Evolutionary conservation across 35 echinoderm and acorn worm genomes (phyloP).

Genomic region (Holothuria glaberrima): DNA sequence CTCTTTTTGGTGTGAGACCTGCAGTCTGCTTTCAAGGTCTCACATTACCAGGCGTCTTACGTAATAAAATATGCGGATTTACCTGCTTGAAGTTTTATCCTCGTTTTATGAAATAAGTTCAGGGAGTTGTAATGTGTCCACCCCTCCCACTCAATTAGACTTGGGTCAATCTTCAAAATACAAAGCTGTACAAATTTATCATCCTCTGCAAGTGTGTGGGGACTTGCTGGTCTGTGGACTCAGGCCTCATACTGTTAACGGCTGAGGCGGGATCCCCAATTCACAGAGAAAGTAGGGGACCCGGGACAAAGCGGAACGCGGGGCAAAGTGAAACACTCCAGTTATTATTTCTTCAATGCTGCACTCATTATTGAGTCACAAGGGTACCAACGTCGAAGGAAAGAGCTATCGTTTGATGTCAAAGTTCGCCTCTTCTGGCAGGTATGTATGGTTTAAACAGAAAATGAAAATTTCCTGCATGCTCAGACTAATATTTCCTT

Average conservation of each 20-base stretch:
- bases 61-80: not conserved
- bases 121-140: not conserved
- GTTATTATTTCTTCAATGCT: not conserved
- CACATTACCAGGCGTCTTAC: constrained; percentile 7
- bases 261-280: not conserved
- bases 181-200: not conserved
- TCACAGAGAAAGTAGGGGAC: not conserved
- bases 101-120: not conserved
- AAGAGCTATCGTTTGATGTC: constrained; percentile 17
- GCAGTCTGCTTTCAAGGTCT: constrained; percentile 1
- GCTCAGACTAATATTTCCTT: constrained; percentile 17
- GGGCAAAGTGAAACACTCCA: constrained; percentile 15
- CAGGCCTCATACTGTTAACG: not conserved
- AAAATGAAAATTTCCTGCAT: constrained; percentile 18
- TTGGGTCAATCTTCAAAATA: not conserved
- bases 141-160: constrained; percentile 2
- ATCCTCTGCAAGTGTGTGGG: not conserved
- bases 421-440: constrained; percentile 17
- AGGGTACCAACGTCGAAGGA: constrained; percentile 9
- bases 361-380: constrained; percentile 5
- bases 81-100: not conserved
- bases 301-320: too few relatives aligned
- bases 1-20: not conserved
- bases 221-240: not conserved
- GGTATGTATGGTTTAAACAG: not conserved